Evolutionary conservation across 1,140 invertebrate species (phyloP).

Genomic region (Forficula auricularia): DNA sequence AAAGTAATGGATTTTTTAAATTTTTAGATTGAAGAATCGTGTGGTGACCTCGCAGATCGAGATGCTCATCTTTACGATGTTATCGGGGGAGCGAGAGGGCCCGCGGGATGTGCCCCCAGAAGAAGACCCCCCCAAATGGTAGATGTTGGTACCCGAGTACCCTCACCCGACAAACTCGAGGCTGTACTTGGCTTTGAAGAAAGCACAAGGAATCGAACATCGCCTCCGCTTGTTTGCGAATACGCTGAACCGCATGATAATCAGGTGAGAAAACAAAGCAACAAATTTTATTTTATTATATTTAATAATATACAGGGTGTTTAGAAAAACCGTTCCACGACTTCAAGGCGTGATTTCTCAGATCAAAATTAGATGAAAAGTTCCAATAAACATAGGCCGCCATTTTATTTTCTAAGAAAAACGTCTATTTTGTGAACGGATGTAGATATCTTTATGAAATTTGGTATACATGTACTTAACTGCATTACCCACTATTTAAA

Average conservation of each 20-base stretch:
- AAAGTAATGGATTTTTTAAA: no score
- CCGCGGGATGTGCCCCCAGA: constrained; percentile 23
- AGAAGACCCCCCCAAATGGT: constrained; percentile 25
- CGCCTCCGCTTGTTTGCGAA: constrained; percentile 36
- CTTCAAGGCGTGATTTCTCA: no score
- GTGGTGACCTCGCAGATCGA: neutral
- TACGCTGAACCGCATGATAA: constrained; percentile 41
- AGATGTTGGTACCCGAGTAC: constrained; percentile 38
- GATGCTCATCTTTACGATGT: constrained; percentile 40
- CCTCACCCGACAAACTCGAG: constrained; percentile 39
- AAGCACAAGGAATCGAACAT: constrained; percentile 1
- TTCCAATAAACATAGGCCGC: no score
- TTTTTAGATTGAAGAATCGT: no score
- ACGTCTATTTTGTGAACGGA: no score
- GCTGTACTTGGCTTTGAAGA: constrained; percentile 19
- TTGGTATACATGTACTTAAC: no score
- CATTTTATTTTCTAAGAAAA: no score
- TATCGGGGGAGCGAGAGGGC: constrained; percentile 29
- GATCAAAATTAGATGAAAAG: no score
- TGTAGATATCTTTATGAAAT: no score
- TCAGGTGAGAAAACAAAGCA: constrained; percentile 29
- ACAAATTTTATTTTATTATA: constrained; percentile 15
- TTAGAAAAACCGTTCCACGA: no score
- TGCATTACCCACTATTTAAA: no score
- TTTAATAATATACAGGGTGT: no score